These are phyloP conservation scores for Molossus alvarezi DNA, from an alignment of 2,797 vertebrate species.

Conservation along the genomic window DNA sequence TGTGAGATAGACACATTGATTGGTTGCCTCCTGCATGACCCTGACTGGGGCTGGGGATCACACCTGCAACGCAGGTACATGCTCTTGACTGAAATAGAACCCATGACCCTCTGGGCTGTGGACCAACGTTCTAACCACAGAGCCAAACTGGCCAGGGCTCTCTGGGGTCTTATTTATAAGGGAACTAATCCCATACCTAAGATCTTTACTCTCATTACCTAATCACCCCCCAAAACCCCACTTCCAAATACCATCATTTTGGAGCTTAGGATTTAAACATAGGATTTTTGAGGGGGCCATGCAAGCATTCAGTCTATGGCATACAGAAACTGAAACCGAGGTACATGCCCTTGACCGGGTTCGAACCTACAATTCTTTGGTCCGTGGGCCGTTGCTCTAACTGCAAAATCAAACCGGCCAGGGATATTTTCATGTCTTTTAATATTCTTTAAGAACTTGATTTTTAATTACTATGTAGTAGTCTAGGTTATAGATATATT, in stretches of 20 bases:
- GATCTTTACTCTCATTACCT: not conserved
- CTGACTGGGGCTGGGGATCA: too few relatives aligned
- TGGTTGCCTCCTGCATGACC: too few relatives aligned
- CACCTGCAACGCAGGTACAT: too few relatives aligned
- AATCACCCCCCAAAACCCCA: not conserved
- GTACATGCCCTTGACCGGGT: too few relatives aligned
- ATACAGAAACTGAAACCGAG: not conserved
- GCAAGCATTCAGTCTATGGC: not conserved
- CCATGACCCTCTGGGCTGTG: too few relatives aligned
- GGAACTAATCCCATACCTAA: not conserved
- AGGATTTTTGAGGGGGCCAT: not conserved
- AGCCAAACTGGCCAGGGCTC: not conserved
- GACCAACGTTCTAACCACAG: too few relatives aligned
- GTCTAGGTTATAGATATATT: not conserved
- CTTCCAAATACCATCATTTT: not conserved
- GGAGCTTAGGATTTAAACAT: conserved; percentile 2
- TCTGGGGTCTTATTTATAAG: not conserved
- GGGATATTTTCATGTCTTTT: conserved; percentile 1
- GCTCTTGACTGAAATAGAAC: too few relatives aligned
- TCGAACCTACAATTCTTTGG: too few relatives aligned
- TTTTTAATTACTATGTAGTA: conserved; percentile 51
- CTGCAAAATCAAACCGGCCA: too few relatives aligned
- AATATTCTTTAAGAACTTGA: conserved; percentile 32
- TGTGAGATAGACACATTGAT: too few relatives aligned
- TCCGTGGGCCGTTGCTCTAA: too few relatives aligned